Evolutionary conservation across 2,113 vertebrate genomes (phyloP), one percentile per base, ranked within the genome.

Genomic region (Haemorhous mexicanus): DNA sequence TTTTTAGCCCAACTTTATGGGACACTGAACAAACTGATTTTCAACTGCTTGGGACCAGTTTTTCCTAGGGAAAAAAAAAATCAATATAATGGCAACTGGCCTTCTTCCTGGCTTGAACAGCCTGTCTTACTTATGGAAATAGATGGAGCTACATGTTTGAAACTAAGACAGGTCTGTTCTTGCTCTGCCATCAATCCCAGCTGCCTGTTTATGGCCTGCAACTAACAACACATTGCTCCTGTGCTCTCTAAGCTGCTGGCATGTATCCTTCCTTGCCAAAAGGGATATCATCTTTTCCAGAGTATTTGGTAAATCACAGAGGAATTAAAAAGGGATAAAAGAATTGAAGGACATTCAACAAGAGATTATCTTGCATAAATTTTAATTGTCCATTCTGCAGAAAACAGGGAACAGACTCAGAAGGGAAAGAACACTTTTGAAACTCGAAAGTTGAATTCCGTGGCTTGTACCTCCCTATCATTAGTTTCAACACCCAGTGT

Each of bases 31-130:
- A 83, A 76, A 59, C 5, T 26, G 17, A 56, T 83, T 93, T 89
- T 90, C 37, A 76, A 58, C 13, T 11, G 5, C 49, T 58, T 46
- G 32, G 16, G 49, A 47, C 11, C 72, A 72, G 39, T 27, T 83
- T 77, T 80, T 89, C 26, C n/a, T 1, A 50, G 12, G 19, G 10
- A 5, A 23, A 46, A 41, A 59, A 67, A 35, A 16, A 4, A 21
- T 35, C 44, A 37, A 3, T 76, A 44, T 74, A 82, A 95, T 37
- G 28, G 41, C n/a, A 94, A 49, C 66, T 41, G 23, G 10, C 13
- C 80, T 77, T 78, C 66, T 50, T 84, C 68, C 76, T 62, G 21
- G 52, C 90, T 95, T 95, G 88, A 93, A 90, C 55, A 83, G 32
- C 30, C 67, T 85, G 69, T 61, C 67, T 85, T 73, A 56, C 30